phyloP scores from a whole-genome alignment of 2,888 invertebrate genomes.

The Holacanthella duospinosa region DNA sequence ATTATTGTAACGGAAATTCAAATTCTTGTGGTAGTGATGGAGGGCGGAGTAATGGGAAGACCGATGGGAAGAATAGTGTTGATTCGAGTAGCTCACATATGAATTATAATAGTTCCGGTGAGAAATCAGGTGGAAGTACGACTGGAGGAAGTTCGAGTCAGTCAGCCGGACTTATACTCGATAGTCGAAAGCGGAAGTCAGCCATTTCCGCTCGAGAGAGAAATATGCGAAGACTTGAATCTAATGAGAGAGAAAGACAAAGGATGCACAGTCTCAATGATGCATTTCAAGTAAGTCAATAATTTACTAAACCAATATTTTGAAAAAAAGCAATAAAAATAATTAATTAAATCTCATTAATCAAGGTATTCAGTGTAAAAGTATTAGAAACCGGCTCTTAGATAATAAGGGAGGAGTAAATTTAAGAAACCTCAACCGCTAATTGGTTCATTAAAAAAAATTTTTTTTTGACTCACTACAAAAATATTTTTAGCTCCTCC shows the following conservation, averaged over 20 bases:
- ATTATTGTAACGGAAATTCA: constrained; percentile 16
- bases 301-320: not conserved
- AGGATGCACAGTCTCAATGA: constrained; percentile 86
- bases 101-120: constrained; percentile 26
- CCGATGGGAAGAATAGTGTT: constrained; percentile 23
- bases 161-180: constrained; percentile 6
- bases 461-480: no score
- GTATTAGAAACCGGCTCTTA: no score
- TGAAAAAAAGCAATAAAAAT: not conserved
- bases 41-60: constrained; percentile 13
- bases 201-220: constrained; percentile 72
- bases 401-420: no score
- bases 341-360: not conserved
- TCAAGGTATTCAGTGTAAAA: no score
- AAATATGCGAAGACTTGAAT: constrained; percentile 73
- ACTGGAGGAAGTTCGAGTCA: constrained; percentile 18
- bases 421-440: not conserved
- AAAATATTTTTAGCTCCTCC: no score
- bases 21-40: constrained; percentile 20
- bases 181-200: constrained; percentile 49
- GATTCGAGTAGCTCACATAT: constrained; percentile 2
- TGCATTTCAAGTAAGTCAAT: constrained; percentile 63
- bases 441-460: not conserved
- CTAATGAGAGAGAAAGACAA: constrained; percentile 82
- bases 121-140: constrained; percentile 26